Percentiles rank a stretch among this genome's conserved stretches.
These are phyloP conservation scores for Thermophis baileyi DNA, from an alignment of 2,113 vertebrate genomes.

Conservation along the genomic window DNA sequence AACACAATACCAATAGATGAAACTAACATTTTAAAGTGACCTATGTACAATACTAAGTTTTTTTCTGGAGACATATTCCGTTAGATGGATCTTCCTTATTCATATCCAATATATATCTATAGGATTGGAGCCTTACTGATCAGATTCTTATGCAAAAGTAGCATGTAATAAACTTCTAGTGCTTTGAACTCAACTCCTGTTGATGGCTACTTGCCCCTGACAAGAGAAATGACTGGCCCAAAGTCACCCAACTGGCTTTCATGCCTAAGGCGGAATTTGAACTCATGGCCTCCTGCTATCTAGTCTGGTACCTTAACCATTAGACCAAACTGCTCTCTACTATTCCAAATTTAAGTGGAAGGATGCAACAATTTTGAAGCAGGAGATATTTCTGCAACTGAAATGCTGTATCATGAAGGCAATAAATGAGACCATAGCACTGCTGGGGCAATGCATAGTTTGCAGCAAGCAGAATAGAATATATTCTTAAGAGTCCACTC, in stretches of 20 bases:
- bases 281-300: not conserved
- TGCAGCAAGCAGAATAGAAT: not conserved
- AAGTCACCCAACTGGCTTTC: not conserved
- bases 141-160: not conserved
- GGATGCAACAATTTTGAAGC: not conserved
- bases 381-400: not conserved
- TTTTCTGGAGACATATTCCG: not conserved
- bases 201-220: not conserved
- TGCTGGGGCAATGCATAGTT: not conserved
- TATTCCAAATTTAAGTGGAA: not conserved
- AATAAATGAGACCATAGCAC: not conserved
- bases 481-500: not conserved
- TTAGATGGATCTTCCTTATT: not conserved
- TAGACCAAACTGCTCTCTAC: not conserved
- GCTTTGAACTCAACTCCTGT: not conserved
- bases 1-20: not conserved
- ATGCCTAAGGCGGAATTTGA: not conserved
- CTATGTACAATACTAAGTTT: not conserved
- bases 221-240: not conserved
- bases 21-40: not conserved
- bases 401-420: not conserved
- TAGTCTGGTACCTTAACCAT: not conserved
- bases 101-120: not conserved
- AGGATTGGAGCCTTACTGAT: not conserved
- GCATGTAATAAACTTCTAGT: not conserved